Percentiles rank a stretch among this genome's conserved stretches.
These are phyloP conservation scores for Megaceryle torquata DNA, from an alignment of 2,113 vertebrate genomes.

Conservation along the genomic window DNA sequence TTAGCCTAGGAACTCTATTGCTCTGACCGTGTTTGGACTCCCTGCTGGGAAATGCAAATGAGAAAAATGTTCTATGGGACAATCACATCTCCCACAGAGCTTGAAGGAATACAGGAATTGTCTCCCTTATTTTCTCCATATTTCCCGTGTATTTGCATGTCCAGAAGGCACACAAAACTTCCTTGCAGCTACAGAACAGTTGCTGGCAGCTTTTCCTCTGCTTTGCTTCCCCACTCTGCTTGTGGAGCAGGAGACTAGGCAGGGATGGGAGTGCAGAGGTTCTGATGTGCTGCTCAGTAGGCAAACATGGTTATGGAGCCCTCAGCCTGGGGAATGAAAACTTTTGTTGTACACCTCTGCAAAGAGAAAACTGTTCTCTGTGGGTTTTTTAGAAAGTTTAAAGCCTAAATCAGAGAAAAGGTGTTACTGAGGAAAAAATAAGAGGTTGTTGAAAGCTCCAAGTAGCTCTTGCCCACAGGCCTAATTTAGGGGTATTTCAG, in stretches of 20 bases:
- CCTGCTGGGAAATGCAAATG: neutral
- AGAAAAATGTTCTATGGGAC: neutral
- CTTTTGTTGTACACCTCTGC: neutral
- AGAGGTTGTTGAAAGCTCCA: neutral
- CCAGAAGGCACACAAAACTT: neutral
- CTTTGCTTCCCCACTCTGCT: neutral
- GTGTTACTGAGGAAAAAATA: neutral
- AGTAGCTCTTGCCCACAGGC: neutral
- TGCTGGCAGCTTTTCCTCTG: neutral
- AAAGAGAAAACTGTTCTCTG: neutral
- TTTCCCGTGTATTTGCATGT: neutral
- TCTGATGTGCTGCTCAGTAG: neutral
- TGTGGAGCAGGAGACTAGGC: fast-evolving
- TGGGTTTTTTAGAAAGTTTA: neutral
- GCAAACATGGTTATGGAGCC: neutral
- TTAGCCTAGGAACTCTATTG: neutral
- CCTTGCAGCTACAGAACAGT: neutral
- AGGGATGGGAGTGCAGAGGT: neutral
- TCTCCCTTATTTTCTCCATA: neutral
- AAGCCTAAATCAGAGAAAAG: neutral
- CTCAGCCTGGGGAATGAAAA: neutral
- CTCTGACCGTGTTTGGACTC: neutral
- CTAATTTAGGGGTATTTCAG: neutral
- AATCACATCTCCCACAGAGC: fast-evolving
- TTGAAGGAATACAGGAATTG: fast-evolving